Conservation (phyloP, 2,113 vertebrate species). For the Hucho hucho region DNA sequence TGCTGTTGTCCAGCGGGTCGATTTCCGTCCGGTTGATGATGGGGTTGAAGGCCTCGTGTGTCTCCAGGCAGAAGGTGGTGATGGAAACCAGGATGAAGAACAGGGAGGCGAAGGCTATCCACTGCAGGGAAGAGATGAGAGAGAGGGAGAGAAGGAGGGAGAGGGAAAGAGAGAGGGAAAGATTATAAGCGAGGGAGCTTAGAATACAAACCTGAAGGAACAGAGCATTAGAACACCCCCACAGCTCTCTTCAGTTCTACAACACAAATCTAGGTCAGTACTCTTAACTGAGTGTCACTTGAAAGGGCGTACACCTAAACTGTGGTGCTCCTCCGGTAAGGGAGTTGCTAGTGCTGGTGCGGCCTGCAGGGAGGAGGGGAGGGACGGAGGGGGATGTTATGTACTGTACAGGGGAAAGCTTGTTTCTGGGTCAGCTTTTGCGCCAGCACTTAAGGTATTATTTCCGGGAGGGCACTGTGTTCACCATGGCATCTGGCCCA, state of each 20-base stretch:
- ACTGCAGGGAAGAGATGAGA: conserved; percentile 68
- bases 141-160: conserved; percentile 56
- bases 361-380: not conserved
- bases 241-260: no score
- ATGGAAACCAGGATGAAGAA: conserved; percentile 95
- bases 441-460: not conserved
- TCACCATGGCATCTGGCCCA: not conserved
- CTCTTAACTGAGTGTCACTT: conserved; percentile 5
- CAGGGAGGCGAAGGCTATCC: conserved; percentile 88
- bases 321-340: not conserved
- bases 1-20: conserved; percentile 80
- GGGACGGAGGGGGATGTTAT: not conserved
- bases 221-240: no score
- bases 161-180: conserved; percentile 25
- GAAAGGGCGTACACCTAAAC: not conserved
- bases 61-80: conserved; percentile 91
- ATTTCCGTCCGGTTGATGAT: conserved; percentile 88
- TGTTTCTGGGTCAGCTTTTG: not conserved
- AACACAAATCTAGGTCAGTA: conserved; percentile 1
- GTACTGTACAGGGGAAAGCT: not conserved
- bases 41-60: conserved; percentile 89
- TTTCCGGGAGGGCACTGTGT: not conserved
- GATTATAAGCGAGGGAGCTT: not conserved
- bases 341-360: not conserved
- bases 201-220: not conserved